A percentile compares a stretch with the other conserved stretches of the same genome.
Evolutionary conservation across 2,888 invertebrate genomes (phyloP).

Genomic region (Cryptus armator): DNA sequence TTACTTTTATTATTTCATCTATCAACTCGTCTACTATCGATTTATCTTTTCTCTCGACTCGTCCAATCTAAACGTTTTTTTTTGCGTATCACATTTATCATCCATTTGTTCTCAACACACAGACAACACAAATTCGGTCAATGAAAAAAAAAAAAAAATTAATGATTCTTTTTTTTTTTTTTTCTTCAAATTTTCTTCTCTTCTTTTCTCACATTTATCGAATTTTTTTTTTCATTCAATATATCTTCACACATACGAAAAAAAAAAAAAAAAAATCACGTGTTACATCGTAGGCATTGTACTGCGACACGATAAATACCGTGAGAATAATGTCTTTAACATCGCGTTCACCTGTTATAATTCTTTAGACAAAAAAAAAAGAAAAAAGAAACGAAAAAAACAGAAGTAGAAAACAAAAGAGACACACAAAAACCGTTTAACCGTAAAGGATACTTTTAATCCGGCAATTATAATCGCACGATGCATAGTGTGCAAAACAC

Average conservation of each 20-base stretch:
- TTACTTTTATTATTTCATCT: slow-evolving; percentile 45
- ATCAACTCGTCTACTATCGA: slow-evolving; percentile 43
- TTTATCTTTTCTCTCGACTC: slow-evolving; percentile 45
- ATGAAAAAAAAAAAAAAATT: slow-evolving; percentile 25
- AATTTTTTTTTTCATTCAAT: slow-evolving; percentile 40
- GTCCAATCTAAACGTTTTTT: slow-evolving; percentile 26
- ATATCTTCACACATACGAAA: slow-evolving; percentile 12
- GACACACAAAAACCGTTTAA: slow-evolving; percentile 4
- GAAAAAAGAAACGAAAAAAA: slow-evolving; percentile 22
- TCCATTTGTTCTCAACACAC: slow-evolving; percentile 40
- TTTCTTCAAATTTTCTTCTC: slow-evolving; percentile 34
- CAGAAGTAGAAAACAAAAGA: slow-evolving; percentile 19
- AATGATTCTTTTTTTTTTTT: slow-evolving; percentile 30
- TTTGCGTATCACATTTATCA: slow-evolving; percentile 5
- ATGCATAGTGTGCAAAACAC: slow-evolving; percentile 31
- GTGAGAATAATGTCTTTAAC: slow-evolving; percentile 36
- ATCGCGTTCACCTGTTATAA: slow-evolving; percentile 32
- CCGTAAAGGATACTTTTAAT: slow-evolving; percentile 15
- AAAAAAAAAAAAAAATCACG: not conserved
- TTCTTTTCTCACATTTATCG: not conserved
- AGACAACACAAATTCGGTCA: slow-evolving; percentile 59
- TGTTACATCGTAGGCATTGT: slow-evolving; percentile 58
- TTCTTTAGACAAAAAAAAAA: slow-evolving; percentile 23
- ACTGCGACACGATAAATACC: slow-evolving; percentile 64
- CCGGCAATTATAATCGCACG: slow-evolving; percentile 40